phyloP scores from a whole-genome alignment of 2,113 vertebrate species.

The Verasper variegatus region DNA sequence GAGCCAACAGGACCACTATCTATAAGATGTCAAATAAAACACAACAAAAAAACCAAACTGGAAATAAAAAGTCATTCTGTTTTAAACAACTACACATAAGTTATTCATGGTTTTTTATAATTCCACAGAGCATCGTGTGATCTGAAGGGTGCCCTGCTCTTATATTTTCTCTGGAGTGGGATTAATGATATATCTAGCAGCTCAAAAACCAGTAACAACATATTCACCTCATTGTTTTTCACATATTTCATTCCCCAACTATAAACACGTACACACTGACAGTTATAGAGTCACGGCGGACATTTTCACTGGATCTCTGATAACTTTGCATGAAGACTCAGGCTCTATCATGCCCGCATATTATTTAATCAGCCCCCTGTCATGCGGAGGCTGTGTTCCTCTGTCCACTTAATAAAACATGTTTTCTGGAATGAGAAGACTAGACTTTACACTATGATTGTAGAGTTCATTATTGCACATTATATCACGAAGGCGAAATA shows the following conservation, averaged over 20 bases:
- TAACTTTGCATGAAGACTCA: conserved; percentile 53
- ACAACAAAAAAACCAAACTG: conserved; percentile 24
- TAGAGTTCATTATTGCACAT: conserved; percentile 80
- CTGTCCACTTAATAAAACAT: conserved; percentile 51
- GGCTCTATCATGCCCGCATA: conserved; percentile 22
- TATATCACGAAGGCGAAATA: conserved; percentile 79
- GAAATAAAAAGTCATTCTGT: conserved; percentile 25
- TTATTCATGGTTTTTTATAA: conserved; percentile 53
- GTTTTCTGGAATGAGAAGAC: conserved; percentile 57
- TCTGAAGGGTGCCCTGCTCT: conserved; percentile 32
- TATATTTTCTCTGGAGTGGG: conserved; percentile 56
- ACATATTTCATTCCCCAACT: conserved; percentile 65
- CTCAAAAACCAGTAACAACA: conserved; percentile 63
- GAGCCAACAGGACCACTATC: conserved; percentile 48
- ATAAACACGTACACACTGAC: conserved; percentile 70
- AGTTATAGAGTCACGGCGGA: conserved; percentile 46
- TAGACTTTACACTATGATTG: conserved; percentile 70
- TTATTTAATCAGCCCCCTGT: conserved; percentile 21
- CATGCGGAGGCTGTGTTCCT: conserved; percentile 42
- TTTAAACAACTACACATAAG: conserved; percentile 64
- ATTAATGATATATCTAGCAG: conserved; percentile 61
- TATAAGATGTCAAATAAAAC: conserved; percentile 52
- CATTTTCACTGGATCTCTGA: conserved; percentile 47
- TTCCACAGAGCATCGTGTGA: conserved; percentile 37
- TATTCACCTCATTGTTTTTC: conserved; percentile 61